phyloP scores from a whole-genome alignment of 2,797 vertebrate species.

The Choloepus didactylus region DNA sequence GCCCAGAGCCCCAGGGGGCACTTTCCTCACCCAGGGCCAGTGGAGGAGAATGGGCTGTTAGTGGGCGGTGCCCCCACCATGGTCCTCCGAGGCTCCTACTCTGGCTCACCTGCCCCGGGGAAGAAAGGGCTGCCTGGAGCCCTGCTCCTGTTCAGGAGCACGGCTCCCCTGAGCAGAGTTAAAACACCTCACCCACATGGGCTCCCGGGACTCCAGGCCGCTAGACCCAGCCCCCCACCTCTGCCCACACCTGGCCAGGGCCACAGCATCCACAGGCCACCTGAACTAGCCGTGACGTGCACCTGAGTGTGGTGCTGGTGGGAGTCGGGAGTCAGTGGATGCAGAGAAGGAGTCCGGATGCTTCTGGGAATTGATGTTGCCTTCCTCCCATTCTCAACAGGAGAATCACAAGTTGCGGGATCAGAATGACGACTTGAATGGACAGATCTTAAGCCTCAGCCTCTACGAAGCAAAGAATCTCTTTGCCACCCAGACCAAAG shows the following conservation, averaged over 20 bases:
- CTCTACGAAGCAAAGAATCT: conserved; percentile 97
- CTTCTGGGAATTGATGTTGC: not conserved
- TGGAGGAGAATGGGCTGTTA: not conserved
- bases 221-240: not conserved
- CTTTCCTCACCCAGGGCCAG: not conserved
- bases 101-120: not conserved
- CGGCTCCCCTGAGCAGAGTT: not conserved
- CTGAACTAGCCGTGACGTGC: not conserved
- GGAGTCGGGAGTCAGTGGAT: not conserved
- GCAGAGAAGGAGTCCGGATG: not conserved
- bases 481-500: conserved; percentile 97
- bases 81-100: not conserved
- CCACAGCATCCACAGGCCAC: not conserved
- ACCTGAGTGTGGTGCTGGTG: not conserved
- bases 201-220: not conserved
- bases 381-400: conserved; percentile 83
- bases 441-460: conserved; percentile 97
- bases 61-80: not conserved
- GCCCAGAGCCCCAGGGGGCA: not conserved
- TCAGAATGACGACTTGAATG: conserved; percentile 97
- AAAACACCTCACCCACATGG: not conserved
- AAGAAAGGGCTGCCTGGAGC: not conserved
- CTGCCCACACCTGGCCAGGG: not conserved
- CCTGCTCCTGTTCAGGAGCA: not conserved
- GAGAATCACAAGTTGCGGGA: conserved; percentile 97